phyloP scores from a whole-genome alignment of 2,797 vertebrate species.

The Gastrophryne carolinensis region DNA sequence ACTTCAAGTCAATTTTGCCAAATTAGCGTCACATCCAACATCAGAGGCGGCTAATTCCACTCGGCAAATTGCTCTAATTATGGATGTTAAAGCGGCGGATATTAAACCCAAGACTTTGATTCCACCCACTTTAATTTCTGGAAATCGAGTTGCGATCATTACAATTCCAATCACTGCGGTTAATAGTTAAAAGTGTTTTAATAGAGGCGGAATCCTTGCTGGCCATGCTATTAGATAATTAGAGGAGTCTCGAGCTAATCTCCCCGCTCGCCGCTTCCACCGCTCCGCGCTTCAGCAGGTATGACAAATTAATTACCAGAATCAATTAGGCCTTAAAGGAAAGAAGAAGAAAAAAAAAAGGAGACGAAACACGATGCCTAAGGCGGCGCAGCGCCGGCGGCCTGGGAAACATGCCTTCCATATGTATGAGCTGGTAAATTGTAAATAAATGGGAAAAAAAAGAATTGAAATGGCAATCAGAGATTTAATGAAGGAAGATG shows the following conservation, averaged over 20 bases:
- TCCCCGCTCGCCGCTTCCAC: conserved; percentile 76
- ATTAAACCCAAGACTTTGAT: conserved; percentile 87
- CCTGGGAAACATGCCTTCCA: conserved; percentile 67
- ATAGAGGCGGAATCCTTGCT: conserved; percentile 90
- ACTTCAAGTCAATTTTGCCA: conserved; percentile 75
- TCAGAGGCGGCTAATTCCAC: conserved; percentile 75
- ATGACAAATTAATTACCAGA: conserved; percentile 89
- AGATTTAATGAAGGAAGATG: conserved; percentile 58
- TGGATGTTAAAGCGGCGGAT: conserved; percentile 92
- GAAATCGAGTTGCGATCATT: conserved; percentile 90
- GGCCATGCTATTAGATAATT: conserved; percentile 99
- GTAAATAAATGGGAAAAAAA: conserved; percentile 64
- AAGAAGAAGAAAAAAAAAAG: conserved; percentile 56
- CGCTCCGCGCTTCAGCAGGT: conserved; percentile 86
- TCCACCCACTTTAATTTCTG: conserved; percentile 93
- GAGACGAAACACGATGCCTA: too few relatives aligned
- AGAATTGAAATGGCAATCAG: conserved; percentile 59
- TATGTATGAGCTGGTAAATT: conserved; percentile 72
- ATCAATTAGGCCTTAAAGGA: conserved; percentile 72
- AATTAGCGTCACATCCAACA: conserved; percentile 75
- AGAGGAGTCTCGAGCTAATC: conserved; percentile 90
- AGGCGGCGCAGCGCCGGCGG: conserved; percentile 39
- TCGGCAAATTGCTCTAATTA: conserved; percentile 94
- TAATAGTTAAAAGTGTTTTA: conserved; percentile 95
- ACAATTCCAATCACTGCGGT: conserved; percentile 94